A percentile compares a stretch with the other conserved stretches of the same genome.
Conservation (phyloP, 2,113 vertebrate species). For the Oncorhynchus nerka region DNA sequence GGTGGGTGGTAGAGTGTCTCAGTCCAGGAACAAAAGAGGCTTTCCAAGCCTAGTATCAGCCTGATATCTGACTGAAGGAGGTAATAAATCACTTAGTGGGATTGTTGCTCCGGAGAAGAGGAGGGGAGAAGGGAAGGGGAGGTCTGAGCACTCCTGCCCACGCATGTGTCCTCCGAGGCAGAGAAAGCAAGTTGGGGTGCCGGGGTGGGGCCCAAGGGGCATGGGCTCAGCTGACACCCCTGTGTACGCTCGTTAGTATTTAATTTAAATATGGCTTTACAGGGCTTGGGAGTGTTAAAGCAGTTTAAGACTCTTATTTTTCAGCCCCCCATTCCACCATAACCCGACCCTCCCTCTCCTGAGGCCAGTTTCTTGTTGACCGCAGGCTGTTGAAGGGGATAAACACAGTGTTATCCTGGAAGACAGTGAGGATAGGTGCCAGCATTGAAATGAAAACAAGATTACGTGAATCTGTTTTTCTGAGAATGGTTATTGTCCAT, state of each 20-base stretch:
- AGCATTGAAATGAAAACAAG: not conserved
- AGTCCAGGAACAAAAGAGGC: slow-evolving; percentile 32
- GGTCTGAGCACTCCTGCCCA: slow-evolving; percentile 19
- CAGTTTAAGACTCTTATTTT: not conserved
- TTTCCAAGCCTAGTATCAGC: not conserved
- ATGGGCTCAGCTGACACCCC: slow-evolving; percentile 14
- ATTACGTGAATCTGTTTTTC: not conserved
- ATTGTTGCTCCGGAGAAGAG: slow-evolving; percentile 51
- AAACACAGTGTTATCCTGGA: not conserved
- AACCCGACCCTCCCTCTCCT: not conserved
- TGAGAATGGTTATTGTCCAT: not conserved
- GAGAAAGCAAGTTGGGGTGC: slow-evolving; percentile 11
- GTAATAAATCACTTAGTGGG: slow-evolving; percentile 65
- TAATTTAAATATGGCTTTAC: slow-evolving; percentile 47
- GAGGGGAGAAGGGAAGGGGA: too few species aligned
- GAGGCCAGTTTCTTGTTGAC: not conserved
- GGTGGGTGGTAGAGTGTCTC: slow-evolving; percentile 8
- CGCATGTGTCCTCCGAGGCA: slow-evolving; percentile 29
- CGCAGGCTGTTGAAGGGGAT: too few species aligned
- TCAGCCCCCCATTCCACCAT: not conserved
- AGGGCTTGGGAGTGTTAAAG: not conserved
- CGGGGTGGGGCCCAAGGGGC: not conserved
- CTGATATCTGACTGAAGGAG: slow-evolving; percentile 45
- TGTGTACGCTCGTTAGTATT: slow-evolving; percentile 29
- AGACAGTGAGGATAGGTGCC: not conserved